These are phyloP conservation scores for Mugil cephalus DNA, from an alignment of 2,113 vertebrate genomes.

Conservation along the genomic window DNA sequence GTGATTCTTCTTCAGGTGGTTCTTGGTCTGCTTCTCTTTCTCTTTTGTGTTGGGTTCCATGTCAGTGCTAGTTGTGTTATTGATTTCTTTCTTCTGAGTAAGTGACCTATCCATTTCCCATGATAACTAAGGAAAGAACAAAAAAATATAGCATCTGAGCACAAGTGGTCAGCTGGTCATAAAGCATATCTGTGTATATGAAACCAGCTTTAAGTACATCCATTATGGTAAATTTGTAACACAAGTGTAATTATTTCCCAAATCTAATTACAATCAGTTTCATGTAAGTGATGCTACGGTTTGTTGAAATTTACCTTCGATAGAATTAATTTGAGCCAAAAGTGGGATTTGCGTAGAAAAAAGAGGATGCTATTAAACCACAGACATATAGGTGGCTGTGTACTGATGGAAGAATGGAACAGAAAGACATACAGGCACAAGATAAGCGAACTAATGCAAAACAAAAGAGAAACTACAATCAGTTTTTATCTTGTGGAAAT, in stretches of 20 bases:
- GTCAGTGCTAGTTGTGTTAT: too few species aligned
- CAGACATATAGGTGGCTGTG: constrained; percentile 14
- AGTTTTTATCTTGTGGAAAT: constrained; percentile 39
- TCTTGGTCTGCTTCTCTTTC: too few species aligned
- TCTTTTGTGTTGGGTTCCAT: too few species aligned
- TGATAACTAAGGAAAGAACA: too few species aligned
- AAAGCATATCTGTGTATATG: constrained; percentile 6
- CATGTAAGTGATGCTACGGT: background rate
- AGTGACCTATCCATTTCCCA: too few species aligned
- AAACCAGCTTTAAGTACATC: constrained; percentile 27
- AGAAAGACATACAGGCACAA: constrained; percentile 3
- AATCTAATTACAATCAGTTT: constrained; percentile 36
- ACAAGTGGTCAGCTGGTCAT: too few species aligned
- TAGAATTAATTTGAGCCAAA: background rate
- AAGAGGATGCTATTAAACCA: constrained; percentile 5
- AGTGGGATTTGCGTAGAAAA: background rate
- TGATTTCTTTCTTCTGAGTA: too few species aligned
- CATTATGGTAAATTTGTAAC: constrained; percentile 29
- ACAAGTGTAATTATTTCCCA: constrained; percentile 1
- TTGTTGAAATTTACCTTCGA: constrained; percentile 12
- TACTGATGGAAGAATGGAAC: constrained; percentile 5
- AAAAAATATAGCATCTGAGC: too few species aligned
- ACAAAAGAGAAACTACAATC: constrained; percentile 11
- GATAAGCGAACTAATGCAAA: constrained; percentile 35
- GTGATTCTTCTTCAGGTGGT: too few species aligned